Base-by-base conservation (phyloP, 64 coral and sea anemone genomes). In the Exaiptasia diaphana region DNA sequence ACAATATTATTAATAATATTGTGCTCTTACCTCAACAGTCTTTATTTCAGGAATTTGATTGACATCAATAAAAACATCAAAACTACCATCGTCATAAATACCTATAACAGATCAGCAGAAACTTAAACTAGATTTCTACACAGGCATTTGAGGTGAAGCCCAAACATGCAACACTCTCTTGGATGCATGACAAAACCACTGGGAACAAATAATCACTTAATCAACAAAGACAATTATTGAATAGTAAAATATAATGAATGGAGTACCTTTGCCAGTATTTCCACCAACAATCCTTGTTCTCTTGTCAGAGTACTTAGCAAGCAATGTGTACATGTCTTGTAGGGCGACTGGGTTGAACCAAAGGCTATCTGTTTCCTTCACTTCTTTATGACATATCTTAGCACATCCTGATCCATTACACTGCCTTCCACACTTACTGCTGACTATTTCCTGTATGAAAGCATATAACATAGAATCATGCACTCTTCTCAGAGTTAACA, bases 331-430 rank as follows among this genome's bases (percentile, higher is more conserved):
- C 33, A 96, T 56, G 68, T 96, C 86, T 68, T 79, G 23, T 10
- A 90, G 63, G 15, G 86, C 50, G 11, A 68, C 35, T 57, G 92
- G 86, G 41, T 67, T 67, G 38, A 83, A 90, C 92, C 92, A 96
- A 8, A 60, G 18, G 41, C 54, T 38, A 72, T 41, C 72, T 31
- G 58, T 48, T 31, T 48, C n/a, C n/a, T n/a, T n/a, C n/a, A 26
- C 25, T 72, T 72, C 1, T n/a, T n/a, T n/a, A n/a, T n/a, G n/a
- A n/a, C n/a, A n/a, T n/a, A n/a, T n/a, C n/a, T n/a, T n/a, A n/a
- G n/a, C n/a, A n/a, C n/a, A n/a, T n/a, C n/a, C n/a, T n/a, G n/a
- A n/a, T n/a, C n/a, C n/a, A n/a, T n/a, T 22, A 77, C 39, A 41
- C 59, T 49, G 22, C n/a, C 40, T 24, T 9, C 41, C 43, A 76